Evolutionary conservation across 2,888 invertebrate genomes (phyloP).

Genomic region (Spialia ferax): DNA sequence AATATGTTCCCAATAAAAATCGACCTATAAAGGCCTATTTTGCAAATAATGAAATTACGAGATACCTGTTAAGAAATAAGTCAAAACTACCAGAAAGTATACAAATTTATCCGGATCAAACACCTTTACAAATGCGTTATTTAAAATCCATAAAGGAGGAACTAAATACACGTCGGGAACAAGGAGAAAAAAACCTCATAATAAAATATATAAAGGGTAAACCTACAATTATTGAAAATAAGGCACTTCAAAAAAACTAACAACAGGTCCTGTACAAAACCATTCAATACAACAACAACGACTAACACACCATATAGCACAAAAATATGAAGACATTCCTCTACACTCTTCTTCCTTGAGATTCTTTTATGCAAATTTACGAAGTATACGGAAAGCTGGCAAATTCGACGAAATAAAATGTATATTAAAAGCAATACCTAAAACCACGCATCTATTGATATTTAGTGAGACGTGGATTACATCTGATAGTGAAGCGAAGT

Average conservation of each 20-base stretch:
- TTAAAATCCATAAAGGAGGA: slow-evolving; percentile 38
- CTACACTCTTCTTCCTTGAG: slow-evolving; percentile 35
- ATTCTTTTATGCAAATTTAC: slow-evolving; percentile 41
- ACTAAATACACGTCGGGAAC: slow-evolving; percentile 23
- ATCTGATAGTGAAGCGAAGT: slow-evolving; percentile 43
- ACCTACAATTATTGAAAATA: slow-evolving; percentile 26
- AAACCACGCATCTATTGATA: slow-evolving; percentile 40
- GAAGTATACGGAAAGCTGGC: slow-evolving; percentile 41
- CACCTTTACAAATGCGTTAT: slow-evolving; percentile 38
- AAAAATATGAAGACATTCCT: slow-evolving; percentile 42
- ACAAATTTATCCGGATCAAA: slow-evolving; percentile 41
- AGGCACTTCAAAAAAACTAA: slow-evolving; percentile 18
- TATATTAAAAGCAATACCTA: slow-evolving; percentile 40
- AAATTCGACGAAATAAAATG: slow-evolving; percentile 45
- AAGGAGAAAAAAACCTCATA: slow-evolving; percentile 37
- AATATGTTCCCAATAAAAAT: slow-evolving; percentile 36
- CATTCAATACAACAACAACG: background rate
- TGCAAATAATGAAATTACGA: slow-evolving; percentile 21
- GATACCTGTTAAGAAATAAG: slow-evolving; percentile 37
- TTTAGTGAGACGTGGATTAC: slow-evolving; percentile 49
- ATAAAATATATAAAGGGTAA: slow-evolving; percentile 39
- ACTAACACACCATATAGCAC: slow-evolving; percentile 33
- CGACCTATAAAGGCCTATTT: slow-evolving; percentile 42
- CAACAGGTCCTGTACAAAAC: background rate
- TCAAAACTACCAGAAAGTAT: slow-evolving; percentile 32